These are phyloP conservation scores for Osmerus eperlanus DNA, from an alignment of 2,113 vertebrate species.

Conservation along the genomic window DNA sequence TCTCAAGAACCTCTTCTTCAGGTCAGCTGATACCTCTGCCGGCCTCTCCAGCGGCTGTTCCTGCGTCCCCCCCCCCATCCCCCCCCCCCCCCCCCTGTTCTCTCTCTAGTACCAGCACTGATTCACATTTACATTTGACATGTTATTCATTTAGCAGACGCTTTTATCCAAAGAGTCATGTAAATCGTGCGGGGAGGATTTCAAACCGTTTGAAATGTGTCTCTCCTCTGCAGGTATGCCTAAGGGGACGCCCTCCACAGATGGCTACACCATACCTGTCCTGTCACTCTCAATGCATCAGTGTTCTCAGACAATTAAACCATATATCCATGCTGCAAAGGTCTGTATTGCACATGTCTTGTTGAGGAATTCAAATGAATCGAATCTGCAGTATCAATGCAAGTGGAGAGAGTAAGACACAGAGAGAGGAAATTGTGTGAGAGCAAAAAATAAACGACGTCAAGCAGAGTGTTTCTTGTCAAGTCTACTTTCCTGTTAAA, in stretches of 20 bases:
- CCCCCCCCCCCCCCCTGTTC: too few relatives aligned
- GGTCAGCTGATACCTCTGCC: constrained; percentile 50
- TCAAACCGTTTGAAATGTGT: neutral
- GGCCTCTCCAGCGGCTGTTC: too few relatives aligned
- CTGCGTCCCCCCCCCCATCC: too few relatives aligned
- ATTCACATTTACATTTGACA: neutral
- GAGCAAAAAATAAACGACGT: too few relatives aligned
- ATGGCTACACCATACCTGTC: neutral
- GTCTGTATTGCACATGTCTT: neutral
- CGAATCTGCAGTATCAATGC: neutral
- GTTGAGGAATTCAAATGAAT: neutral
- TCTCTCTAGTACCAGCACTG: too few relatives aligned
- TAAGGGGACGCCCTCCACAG: neutral
- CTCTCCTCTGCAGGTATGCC: constrained; percentile 3
- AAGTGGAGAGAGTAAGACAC: neutral
- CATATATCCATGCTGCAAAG: too few relatives aligned
- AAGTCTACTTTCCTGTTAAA: too few relatives aligned
- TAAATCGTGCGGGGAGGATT: neutral
- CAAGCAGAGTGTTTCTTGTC: too few relatives aligned
- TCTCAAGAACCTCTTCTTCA: constrained; percentile 80
- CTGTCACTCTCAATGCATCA: neutral
- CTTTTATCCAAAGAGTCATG: neutral
- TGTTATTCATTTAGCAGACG: neutral
- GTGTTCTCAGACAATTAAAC: neutral
- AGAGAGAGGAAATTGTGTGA: too few relatives aligned